phyloP scores from a whole-genome alignment of 2,113 vertebrate genomes.

The Callipepla squamata region DNA sequence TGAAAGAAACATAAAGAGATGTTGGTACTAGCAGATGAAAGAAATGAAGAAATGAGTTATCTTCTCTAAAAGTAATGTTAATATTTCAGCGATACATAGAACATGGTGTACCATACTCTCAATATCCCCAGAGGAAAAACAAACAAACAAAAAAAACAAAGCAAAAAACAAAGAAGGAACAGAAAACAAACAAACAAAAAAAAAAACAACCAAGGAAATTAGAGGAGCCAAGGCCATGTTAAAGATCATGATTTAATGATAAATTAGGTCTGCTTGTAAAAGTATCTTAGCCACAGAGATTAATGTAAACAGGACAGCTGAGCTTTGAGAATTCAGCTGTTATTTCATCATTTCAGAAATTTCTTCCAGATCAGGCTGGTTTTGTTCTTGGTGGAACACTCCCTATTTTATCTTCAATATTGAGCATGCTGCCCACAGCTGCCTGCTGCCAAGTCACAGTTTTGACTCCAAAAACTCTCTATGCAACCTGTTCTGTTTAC shows the following conservation, averaged over 20 bases:
- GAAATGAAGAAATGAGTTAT: conserved; percentile 16
- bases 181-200: background rate
- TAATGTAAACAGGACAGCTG: background rate
- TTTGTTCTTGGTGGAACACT: background rate
- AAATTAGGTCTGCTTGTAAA: background rate
- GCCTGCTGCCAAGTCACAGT: background rate
- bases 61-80: background rate
- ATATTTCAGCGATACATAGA: background rate
- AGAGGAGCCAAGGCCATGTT: background rate
- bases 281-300: background rate
- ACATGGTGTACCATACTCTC: background rate
- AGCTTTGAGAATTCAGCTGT: background rate
- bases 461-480: background rate
- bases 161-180: too few species aligned
- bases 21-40: conserved; percentile 9
- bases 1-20: conserved; percentile 1
- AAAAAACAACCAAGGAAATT: background rate
- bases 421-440: background rate
- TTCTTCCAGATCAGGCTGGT: background rate
- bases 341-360: background rate
- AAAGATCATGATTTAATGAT: background rate
- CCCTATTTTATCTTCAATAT: background rate
- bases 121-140: background rate
- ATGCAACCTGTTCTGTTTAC: background rate
- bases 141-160: background rate